Base-by-base conservation (phyloP, 2,113 vertebrate species). In the Symphodus melops region DNA sequence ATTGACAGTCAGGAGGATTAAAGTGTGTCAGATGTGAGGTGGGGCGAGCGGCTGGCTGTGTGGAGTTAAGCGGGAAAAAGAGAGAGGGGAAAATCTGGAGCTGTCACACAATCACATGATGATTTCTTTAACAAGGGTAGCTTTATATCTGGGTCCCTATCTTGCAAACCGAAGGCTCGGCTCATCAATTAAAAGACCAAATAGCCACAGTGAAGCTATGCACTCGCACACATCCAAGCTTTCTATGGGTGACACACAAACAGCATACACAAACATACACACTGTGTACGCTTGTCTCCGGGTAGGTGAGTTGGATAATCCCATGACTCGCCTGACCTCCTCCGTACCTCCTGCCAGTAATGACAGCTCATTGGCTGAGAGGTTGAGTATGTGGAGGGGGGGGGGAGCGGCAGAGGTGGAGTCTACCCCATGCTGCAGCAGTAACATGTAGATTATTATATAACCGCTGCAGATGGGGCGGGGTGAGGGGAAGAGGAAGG, bases 281-380 rank as follows among this genome's bases (percentile, higher is more conserved):
- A 33, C 66, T 70, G 71, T 63, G 72, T 70, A 51, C 17, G 72
- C 77, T 82, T 77, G 76, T 90, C 84, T 85, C 79, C 8, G 81
- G 81, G 77, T 90, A 92, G 86, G 88, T 93, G 90, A 92, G 86
- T 88, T 84, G 72, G 83, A 92, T 92, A 91, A 92, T 94, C 92
- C 81, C 84, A 86, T 92, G 90, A 91, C 85, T 86, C 53, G 83
- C 83, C 79, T 92, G 90, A 93, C 87, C 88, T 92, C 87, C 79
- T 87, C 83, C 68, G 80, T 77, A 83, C 75, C 81, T 79, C 66
- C 70, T 79, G 75, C 78, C 78, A 62, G 78, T 77, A 63, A 64
- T 65, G 81, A 60, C 74, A 56, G 46, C 37, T 11, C 53, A 90
- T 94, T 93, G 91, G 91, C 78, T 53, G 68, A 84, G 74, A 65